A percentile compares a stretch with the other conserved stretches of the same genome.
Evolutionary conservation across 2,888 invertebrate genomes (phyloP).

Genomic region (Trichogramma evanescens): DNA sequence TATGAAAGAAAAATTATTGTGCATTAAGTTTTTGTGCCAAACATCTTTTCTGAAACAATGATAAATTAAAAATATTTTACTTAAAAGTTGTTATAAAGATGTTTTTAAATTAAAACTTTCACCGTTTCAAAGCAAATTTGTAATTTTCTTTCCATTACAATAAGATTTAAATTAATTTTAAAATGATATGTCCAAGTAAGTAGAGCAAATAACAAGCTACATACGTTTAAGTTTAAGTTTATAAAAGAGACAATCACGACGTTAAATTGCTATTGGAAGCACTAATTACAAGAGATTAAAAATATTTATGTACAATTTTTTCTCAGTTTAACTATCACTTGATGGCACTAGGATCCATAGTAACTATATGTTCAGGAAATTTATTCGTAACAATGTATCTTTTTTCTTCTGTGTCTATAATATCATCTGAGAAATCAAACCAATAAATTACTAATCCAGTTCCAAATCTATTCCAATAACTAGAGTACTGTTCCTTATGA

Average conservation of each 20-base stretch:
- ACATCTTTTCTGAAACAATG: too few relatives aligned
- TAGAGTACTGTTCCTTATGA: conserved; percentile 74
- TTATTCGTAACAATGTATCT: conserved; percentile 56
- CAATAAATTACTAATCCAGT: conserved; percentile 92
- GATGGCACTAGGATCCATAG: conserved; percentile 38
- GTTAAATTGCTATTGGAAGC: neutral
- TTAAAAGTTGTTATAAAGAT: too few relatives aligned
- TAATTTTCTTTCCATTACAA: too few relatives aligned
- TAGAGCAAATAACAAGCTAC: too few relatives aligned
- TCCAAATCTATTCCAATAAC: conserved; percentile 92
- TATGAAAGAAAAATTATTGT: too few relatives aligned
- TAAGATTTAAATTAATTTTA: too few relatives aligned
- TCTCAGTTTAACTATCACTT: neutral
- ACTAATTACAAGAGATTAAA: neutral
- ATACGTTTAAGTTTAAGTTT: neutral
- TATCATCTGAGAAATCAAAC: conserved; percentile 76
- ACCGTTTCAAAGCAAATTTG: neutral
- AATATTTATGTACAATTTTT: too few relatives aligned
- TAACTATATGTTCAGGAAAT: conserved; percentile 59
- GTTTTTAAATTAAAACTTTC: too few relatives aligned
- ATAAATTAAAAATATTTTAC: too few relatives aligned
- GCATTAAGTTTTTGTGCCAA: too few relatives aligned
- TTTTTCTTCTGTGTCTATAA: conserved; percentile 49
- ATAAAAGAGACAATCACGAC: conserved; percentile 3
- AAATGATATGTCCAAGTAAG: too few relatives aligned